These are phyloP conservation scores for Parapristionchus giblindavisi DNA, from an alignment of 2,888 invertebrate genomes.

Conservation along the genomic window DNA sequence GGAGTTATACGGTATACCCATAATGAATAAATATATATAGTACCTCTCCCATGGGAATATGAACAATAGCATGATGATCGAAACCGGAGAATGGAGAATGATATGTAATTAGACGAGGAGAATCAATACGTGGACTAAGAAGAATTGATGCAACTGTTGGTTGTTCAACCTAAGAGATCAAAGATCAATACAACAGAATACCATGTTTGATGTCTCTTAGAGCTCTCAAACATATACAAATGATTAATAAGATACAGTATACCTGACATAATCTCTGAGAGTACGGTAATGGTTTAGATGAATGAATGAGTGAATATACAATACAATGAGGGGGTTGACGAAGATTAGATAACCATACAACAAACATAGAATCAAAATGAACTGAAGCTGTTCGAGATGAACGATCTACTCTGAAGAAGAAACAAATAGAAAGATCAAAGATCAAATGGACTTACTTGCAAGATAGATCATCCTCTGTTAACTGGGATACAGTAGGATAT, in stretches of 20 bases:
- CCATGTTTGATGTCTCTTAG: background rate
- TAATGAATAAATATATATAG: background rate
- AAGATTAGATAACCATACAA: conserved; percentile 30
- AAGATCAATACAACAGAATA: background rate
- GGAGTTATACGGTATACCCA: background rate
- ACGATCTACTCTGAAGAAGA: conserved; percentile 31
- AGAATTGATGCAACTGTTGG: conserved; percentile 1
- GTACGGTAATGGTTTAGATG: conserved; percentile 9
- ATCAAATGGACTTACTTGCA: conserved; percentile 45
- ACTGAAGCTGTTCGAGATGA: conserved; percentile 10
- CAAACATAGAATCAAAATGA: conserved; percentile 14
- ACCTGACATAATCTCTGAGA: conserved; percentile 19
- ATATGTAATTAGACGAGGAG: background rate
- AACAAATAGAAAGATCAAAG: too few species aligned
- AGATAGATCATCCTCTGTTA: conserved; percentile 42
- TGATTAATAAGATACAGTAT: background rate
- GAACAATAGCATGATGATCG: conserved; percentile 30
- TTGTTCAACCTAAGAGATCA: background rate
- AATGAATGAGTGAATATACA: conserved; percentile 26
- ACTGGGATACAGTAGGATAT: background rate
- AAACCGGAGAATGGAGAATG: background rate
- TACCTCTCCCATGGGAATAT: conserved; percentile 24
- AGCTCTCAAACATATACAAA: background rate
- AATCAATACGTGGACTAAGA: conserved; percentile 20
- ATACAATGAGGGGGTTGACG: conserved; percentile 25